phyloP scores from a whole-genome alignment of 35 echinoderm and acorn worm genomes.

The Ophiothrix spiculata region DNA sequence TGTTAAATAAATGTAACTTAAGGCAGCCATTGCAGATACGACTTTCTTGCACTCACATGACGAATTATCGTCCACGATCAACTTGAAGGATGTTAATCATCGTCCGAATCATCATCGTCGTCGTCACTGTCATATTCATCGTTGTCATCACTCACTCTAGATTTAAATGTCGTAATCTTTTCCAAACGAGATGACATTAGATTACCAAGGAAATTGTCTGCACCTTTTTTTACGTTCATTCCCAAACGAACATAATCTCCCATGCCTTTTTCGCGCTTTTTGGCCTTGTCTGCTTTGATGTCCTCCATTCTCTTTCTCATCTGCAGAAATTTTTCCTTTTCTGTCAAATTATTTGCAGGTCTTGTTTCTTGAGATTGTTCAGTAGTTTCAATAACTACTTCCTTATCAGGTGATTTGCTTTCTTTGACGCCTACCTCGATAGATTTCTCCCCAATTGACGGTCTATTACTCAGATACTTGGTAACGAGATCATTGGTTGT shows the following conservation, averaged over 20 bases:
- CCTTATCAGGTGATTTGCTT: not conserved
- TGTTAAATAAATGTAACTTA: too few species aligned
- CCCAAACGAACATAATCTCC: not conserved
- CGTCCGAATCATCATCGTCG: conserved; percentile 11
- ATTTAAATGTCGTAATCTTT: conserved; percentile 25
- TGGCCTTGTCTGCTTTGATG: conserved; percentile 13
- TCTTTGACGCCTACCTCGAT: not conserved
- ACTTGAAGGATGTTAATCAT: too few species aligned
- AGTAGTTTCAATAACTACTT: not conserved
- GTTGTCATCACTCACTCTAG: conserved; percentile 11
- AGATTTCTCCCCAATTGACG: not conserved
- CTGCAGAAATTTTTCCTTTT: conserved; percentile 32
- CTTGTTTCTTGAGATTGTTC: not conserved
- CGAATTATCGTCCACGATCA: too few species aligned
- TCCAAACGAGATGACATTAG: conserved; percentile 32
- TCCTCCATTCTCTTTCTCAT: conserved; percentile 41
- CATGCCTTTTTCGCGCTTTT: not conserved
- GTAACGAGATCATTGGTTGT: conserved; percentile 7
- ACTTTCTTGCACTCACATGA: too few species aligned
- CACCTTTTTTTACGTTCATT: not conserved
- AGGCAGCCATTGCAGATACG: too few species aligned
- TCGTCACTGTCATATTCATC: not conserved
- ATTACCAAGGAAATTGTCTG: conserved; percentile 17
- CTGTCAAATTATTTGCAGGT: conserved; percentile 16
- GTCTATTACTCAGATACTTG: not conserved